Base-by-base conservation (phyloP, 2,888 invertebrate species). In the Nineta flava region DNA sequence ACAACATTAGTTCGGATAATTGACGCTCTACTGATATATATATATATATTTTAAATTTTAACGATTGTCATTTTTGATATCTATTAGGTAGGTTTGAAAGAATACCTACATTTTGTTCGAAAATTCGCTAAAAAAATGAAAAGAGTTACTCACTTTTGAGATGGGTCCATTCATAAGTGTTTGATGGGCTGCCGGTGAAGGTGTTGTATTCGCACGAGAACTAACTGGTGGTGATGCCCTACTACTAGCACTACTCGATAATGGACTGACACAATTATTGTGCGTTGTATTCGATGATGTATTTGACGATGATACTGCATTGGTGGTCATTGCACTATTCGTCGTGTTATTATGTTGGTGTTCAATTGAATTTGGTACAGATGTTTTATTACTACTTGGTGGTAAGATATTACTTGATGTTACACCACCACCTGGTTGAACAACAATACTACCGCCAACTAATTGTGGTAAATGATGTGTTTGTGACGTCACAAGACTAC, bases 231-330 rank as follows among this genome's bases (percentile, higher is more conserved):
- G 62, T 42, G 75, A 75, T 54, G 76, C 74, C 16, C 75, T 71
- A 52, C 73, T 70, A 60, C 74, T 74, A 62, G 74, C 74, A 47
- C 75, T 69, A 54, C 69, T 66, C 42, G 68, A 64, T 10, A 69
- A 68, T 3, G 71, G 69, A 59, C 65, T 66, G 50, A 60, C 55
- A 50, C 63, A 63, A 57, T 58, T 65, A 51, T 60, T 61, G 56
- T 56, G 55, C 51, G 52, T 51, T 15, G 50, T 31, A 12, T 49
- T 41, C 46, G 52, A 42, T 21, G 40, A 44, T 51, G 53, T 42
- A n/a, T 49, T 42, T 47, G 52, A 40, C 19, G 38, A 45, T 50
- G 53, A 41, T 49, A 46, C 21, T 40, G 49, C 46, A 43, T 49
- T 38, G 40, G 51, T 49, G 41, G 53, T 49, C 26, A 34, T 49